Percentiles rank a stretch among this genome's conserved stretches.
Conservation (phyloP, 1,140 invertebrate species). For the Cataglyphis hispanica region DNA sequence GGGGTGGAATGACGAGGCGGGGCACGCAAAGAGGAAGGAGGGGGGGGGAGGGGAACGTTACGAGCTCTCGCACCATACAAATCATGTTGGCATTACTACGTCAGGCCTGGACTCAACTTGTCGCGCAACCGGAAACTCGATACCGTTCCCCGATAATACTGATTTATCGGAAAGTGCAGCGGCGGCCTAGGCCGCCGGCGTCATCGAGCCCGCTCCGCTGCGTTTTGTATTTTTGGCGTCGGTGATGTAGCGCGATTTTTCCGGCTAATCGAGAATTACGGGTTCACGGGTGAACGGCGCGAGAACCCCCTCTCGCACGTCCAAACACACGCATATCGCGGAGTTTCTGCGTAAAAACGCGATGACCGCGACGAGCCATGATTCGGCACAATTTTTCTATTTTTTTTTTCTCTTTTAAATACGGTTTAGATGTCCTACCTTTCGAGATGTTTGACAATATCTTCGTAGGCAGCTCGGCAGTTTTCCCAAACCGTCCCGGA, state of each 20-base stretch:
- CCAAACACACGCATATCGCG: background rate
- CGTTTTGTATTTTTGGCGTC: constrained; percentile 74
- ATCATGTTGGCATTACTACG: constrained; percentile 85
- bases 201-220: constrained; percentile 42
- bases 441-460: constrained; percentile 97
- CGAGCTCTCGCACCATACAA: constrained; percentile 82
- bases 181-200: constrained; percentile 49
- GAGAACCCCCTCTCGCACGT: background rate
- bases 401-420: background rate
- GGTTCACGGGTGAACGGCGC: constrained; percentile 34
- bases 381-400: background rate
- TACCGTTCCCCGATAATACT: constrained; percentile 83
- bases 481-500: constrained; percentile 96
- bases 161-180: constrained; percentile 84
- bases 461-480: constrained; percentile 96
- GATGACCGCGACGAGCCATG: too few species aligned
- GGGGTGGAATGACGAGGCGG: constrained; percentile 34
- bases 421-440: constrained; percentile 88
- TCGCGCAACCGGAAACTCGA: constrained; percentile 82
- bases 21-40: constrained; percentile 71
- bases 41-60: constrained; percentile 68
- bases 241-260: constrained; percentile 67
- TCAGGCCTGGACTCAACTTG: constrained; percentile 84
- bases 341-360: constrained; percentile 14
- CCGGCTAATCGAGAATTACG: constrained; percentile 68